These are phyloP conservation scores for Napeogenes sylphis DNA, from an alignment of 2,888 invertebrate species.

Conservation along the genomic window DNA sequence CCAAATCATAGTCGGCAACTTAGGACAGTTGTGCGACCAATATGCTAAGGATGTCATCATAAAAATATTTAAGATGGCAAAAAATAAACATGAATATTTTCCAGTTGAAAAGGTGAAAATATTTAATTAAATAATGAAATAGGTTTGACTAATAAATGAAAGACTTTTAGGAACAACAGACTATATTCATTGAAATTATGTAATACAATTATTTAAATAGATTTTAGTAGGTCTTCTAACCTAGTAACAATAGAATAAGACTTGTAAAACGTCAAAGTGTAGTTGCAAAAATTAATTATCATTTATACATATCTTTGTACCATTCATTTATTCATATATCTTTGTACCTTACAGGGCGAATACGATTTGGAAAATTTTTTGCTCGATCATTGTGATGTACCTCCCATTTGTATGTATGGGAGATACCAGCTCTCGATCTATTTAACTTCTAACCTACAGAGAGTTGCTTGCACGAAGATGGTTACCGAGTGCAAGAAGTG, in stretches of 20 bases:
- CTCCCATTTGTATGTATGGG: slow-evolving; percentile 42
- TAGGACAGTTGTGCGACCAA: slow-evolving; percentile 40
- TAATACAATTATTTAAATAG: too few relatives aligned
- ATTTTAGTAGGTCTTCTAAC: too few relatives aligned
- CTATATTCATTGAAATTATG: too few relatives aligned
- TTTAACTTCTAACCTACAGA: slow-evolving; percentile 30
- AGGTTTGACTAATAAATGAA: too few relatives aligned
- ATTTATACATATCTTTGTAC: too few relatives aligned
- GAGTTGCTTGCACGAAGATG: slow-evolving; percentile 35
- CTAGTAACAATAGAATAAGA: too few relatives aligned
- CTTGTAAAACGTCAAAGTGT: too few relatives aligned
- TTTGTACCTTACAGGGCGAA: slow-evolving; percentile 46
- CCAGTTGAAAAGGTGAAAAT: slow-evolving; percentile 43
- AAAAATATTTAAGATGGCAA: slow-evolving; percentile 32
- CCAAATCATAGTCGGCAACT: slow-evolving; percentile 41
- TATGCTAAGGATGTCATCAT: slow-evolving; percentile 42
- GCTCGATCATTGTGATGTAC: slow-evolving; percentile 49
- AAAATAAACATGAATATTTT: slow-evolving; percentile 40
- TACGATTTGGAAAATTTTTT: slow-evolving; percentile 39
- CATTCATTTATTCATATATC: too few relatives aligned
- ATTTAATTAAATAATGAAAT: background rate
- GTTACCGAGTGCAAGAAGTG: slow-evolving; percentile 36
- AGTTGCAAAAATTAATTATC: too few relatives aligned
- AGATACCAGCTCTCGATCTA: slow-evolving; percentile 38
- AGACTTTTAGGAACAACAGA: too few relatives aligned